Conservation (phyloP, 30 jellyfish, hydroid and myxozoan species). For the Turritopsis rubra region DNA sequence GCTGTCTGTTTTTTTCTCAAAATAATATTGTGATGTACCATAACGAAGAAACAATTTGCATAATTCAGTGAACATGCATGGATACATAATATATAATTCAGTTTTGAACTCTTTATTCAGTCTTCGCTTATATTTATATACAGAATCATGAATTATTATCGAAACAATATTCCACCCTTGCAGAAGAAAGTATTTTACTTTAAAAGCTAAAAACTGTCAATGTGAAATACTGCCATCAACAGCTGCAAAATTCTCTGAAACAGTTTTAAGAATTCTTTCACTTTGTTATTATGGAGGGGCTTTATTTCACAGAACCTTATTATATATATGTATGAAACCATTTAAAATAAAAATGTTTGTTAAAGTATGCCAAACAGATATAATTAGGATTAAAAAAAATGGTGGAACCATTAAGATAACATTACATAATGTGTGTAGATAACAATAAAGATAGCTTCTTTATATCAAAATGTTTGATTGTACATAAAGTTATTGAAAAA, state of each 20-base stretch:
- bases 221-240: background rate
- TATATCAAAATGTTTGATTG: background rate
- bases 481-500: background rate
- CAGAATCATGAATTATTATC: background rate
- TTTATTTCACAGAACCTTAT: too few relatives aligned
- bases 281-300: background rate
- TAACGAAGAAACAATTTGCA: background rate
- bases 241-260: background rate
- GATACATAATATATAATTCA: background rate
- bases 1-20: background rate
- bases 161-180: background rate
- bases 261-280: background rate
- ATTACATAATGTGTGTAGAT: background rate
- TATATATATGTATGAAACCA: background rate
- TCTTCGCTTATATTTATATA: background rate
- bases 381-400: too few relatives aligned
- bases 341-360: background rate
- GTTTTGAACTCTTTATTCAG: background rate
- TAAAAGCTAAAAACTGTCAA: background rate
- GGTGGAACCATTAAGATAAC: background rate
- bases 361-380: background rate
- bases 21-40: too few relatives aligned
- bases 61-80: background rate
- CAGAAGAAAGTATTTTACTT: background rate
- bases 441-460: too few relatives aligned